Conservation (phyloP, 2,797 vertebrate genomes). For the Poecilia velifera region DNA sequence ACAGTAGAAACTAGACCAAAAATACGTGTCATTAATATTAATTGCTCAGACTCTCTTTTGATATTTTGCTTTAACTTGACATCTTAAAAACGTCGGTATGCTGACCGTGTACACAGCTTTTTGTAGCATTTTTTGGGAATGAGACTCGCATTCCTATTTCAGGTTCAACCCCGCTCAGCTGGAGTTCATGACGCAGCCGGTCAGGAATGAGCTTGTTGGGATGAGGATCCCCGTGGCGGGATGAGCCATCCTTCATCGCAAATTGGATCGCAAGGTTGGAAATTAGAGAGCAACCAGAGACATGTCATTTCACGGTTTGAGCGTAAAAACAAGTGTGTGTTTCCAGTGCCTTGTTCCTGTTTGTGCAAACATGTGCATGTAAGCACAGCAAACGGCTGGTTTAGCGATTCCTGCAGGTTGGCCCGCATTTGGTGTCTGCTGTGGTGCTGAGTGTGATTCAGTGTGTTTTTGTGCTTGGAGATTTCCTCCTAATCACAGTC, state of each 20-base stretch:
- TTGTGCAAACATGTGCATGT: constrained; percentile 33
- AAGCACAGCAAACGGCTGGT: constrained; percentile 22
- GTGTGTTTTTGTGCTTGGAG: constrained; percentile 23
- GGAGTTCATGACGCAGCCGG: constrained; percentile 35
- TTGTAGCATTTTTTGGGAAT: constrained; percentile 31
- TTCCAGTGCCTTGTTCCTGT: constrained; percentile 40
- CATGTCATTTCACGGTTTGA: constrained; percentile 42
- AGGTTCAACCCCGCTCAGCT: constrained; percentile 24
- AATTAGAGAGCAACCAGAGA: constrained; percentile 59
- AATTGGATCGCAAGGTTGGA: constrained; percentile 47
- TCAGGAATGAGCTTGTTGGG: constrained; percentile 41
- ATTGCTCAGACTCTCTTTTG: neutral
- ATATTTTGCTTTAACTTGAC: constrained; percentile 5
- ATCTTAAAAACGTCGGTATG: constrained; percentile 5
- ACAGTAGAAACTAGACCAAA: too few relatives aligned
- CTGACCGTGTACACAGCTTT: neutral
- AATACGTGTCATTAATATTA: neutral
- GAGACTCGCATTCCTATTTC: constrained; percentile 23
- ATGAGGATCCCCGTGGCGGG: constrained; percentile 26
- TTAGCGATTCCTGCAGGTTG: constrained; percentile 32
- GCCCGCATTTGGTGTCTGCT: constrained; percentile 36
- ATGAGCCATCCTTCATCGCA: constrained; percentile 43
- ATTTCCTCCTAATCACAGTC: constrained; percentile 70
- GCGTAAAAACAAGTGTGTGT: constrained; percentile 30
- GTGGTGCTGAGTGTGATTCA: constrained; percentile 28